Conservation (phyloP, 1,140 invertebrate species). For the Sycophila sp. region DNA sequence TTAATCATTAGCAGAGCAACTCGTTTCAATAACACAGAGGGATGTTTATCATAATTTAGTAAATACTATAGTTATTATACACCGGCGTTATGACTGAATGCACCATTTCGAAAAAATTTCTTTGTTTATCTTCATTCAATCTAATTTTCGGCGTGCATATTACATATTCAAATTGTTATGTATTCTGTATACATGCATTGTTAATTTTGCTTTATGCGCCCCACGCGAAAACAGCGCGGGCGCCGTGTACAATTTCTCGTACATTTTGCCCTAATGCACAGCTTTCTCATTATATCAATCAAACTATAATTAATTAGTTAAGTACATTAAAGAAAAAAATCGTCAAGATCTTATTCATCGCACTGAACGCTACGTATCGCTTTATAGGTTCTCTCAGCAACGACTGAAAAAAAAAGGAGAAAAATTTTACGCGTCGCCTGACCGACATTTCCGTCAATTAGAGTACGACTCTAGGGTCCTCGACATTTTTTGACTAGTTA, state of each 20-base stretch:
- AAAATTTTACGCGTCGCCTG: constrained; percentile 11
- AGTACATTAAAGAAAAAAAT: too few relatives aligned
- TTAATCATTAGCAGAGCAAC: too few relatives aligned
- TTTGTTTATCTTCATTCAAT: constrained; percentile 16
- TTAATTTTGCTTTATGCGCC: background rate
- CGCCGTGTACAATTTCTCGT: too few relatives aligned
- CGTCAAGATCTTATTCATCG: too few relatives aligned
- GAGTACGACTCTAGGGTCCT: background rate
- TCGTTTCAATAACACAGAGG: too few relatives aligned
- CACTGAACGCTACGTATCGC: too few relatives aligned
- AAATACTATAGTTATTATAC: too few relatives aligned
- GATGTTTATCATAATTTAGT: background rate
- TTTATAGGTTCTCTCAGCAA: too few relatives aligned
- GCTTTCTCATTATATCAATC: background rate
- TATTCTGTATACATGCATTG: background rate
- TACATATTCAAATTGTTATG: background rate
- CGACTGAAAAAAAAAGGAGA: background rate
- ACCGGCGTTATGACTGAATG: too few relatives aligned
- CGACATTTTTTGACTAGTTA: constrained; percentile 27
- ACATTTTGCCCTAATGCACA: background rate
- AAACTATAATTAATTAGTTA: background rate
- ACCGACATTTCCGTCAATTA: constrained; percentile 31
- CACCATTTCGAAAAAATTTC: constrained; percentile 6
- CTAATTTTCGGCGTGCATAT: constrained; percentile 1
- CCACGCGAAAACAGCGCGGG: background rate